phyloP scores from a whole-genome alignment of 1,140 invertebrate genomes.

The Rhopalosiphum padi region DNA sequence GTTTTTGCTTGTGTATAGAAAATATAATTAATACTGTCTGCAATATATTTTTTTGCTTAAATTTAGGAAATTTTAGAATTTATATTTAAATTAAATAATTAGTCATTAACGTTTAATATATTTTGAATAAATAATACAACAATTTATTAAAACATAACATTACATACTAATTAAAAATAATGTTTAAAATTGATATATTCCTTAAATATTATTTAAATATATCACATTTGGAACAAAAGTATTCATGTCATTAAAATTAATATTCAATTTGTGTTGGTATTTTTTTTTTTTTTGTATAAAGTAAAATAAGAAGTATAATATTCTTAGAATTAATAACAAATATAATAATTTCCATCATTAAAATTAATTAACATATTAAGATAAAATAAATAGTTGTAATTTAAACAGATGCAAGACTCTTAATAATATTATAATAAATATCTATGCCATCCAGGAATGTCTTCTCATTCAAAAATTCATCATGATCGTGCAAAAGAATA shows the following conservation, averaged over 20 bases:
- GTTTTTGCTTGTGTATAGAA: too few species aligned
- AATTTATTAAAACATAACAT: not conserved
- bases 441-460: slow-evolving; percentile 75
- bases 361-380: not conserved
- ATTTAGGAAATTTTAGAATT: too few species aligned
- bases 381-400: not conserved
- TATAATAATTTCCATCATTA: not conserved
- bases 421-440: slow-evolving; percentile 70
- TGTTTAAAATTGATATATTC: not conserved
- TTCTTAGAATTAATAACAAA: slow-evolving; percentile 26
- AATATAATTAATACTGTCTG: too few species aligned
- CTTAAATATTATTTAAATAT: not conserved
- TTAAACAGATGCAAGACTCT: slow-evolving; percentile 59
- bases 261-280: not conserved
- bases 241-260: not conserved
- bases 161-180: not conserved
- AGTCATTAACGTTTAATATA: not conserved
- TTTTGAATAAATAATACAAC: not conserved
- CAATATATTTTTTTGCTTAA: too few species aligned
- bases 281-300: not conserved
- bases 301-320: not conserved
- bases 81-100: too few species aligned
- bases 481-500: slow-evolving; percentile 77
- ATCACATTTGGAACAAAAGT: not conserved
- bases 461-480: slow-evolving; percentile 77